Evolutionary conservation across 2,888 invertebrate species (phyloP).

Genomic region (Lasioglossum calceatum): DNA sequence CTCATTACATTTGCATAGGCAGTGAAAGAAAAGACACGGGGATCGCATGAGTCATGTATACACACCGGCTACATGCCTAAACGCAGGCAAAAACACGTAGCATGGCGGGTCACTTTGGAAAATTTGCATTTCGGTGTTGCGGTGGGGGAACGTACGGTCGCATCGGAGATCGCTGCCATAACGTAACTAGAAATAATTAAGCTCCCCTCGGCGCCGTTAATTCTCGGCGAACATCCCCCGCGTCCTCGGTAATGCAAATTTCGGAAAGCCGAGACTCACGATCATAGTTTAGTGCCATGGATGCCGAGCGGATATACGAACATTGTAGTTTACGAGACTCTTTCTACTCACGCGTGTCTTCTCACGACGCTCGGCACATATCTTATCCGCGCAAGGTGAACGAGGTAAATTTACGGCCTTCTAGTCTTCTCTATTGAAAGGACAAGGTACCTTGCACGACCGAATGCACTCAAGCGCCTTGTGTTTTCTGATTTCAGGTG

Average conservation of each 20-base stretch:
- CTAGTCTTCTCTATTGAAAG: constrained; percentile 59
- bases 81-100: background rate
- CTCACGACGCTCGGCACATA: constrained; percentile 63
- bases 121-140: constrained; percentile 49
- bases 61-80: background rate
- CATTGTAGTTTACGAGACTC: constrained; percentile 62
- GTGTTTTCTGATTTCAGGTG: constrained; percentile 66
- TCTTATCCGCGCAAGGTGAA: constrained; percentile 72
- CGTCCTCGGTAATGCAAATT: constrained; percentile 57
- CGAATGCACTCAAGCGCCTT: constrained; percentile 47
- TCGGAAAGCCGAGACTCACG: constrained; percentile 42
- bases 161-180: constrained; percentile 7
- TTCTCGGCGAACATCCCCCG: constrained; percentile 34
- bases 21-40: background rate
- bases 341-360: constrained; percentile 58
- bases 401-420: constrained; percentile 68
- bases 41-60: background rate
- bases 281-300: constrained; percentile 37
- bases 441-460: constrained; percentile 44
- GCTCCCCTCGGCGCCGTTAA: constrained; percentile 35
- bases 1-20: background rate
- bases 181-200: constrained; percentile 46
- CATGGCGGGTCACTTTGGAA: constrained; percentile 1
- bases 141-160: background rate
- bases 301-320: constrained; percentile 42